phyloP scores from a whole-genome alignment of 2,797 vertebrate genomes.

The Poeciliopsis turneri region DNA sequence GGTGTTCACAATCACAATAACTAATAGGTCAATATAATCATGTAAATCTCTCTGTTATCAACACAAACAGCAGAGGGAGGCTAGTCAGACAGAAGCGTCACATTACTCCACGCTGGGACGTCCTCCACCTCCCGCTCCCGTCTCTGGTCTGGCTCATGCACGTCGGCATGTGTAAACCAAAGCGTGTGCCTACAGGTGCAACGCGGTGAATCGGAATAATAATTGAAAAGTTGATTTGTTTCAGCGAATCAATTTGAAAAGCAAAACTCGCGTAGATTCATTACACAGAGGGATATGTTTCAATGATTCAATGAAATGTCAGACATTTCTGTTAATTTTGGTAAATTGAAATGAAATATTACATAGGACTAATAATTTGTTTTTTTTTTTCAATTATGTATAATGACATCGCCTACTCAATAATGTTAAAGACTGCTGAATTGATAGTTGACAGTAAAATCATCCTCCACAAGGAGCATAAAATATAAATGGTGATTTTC shows the following conservation, averaged over 20 bases:
- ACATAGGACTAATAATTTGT: neutral
- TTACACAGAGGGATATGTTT: neutral
- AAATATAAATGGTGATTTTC: neutral
- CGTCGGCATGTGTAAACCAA: constrained; percentile 52
- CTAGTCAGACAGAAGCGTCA: constrained; percentile 68
- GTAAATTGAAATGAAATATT: neutral
- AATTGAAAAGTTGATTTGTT: constrained; percentile 2
- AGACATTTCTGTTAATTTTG: neutral
- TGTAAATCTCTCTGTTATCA: constrained; percentile 76
- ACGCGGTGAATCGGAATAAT: constrained; percentile 14
- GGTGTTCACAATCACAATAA: constrained; percentile 76
- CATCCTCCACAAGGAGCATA: neutral
- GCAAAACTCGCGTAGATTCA: neutral
- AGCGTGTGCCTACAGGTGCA: constrained; percentile 61
- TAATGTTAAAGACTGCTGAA: neutral
- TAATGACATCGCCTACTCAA: neutral
- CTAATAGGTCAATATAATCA: constrained; percentile 74
- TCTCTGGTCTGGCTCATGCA: constrained; percentile 60
- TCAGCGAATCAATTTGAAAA: neutral
- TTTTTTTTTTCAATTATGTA: neutral
- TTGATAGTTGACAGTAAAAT: neutral
- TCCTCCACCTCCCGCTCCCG: constrained; percentile 39
- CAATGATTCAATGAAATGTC: neutral
- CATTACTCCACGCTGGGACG: constrained; percentile 62
- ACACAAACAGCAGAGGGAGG: constrained; percentile 72